Conservation (phyloP, 2,797 vertebrate genomes). For the Alexandromys oeconomus region DNA sequence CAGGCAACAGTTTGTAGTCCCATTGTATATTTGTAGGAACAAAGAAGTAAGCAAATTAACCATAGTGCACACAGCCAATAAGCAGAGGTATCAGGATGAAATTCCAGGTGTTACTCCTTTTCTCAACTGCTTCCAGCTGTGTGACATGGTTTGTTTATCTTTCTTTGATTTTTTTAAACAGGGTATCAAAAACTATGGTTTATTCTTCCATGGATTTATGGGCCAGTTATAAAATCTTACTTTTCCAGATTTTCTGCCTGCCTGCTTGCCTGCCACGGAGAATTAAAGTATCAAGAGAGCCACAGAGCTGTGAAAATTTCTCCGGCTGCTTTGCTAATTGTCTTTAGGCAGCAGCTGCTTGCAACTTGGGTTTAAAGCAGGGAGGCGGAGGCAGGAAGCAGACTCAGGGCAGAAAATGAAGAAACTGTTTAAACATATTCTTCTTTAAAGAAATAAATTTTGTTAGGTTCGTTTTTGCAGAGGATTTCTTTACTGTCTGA, state of each 20-base stretch:
- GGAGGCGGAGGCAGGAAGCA: background rate
- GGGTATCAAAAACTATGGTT: background rate
- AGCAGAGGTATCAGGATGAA: background rate
- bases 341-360: background rate
- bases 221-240: background rate
- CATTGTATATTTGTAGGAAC: background rate
- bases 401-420: conserved; percentile 16
- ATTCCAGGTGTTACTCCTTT: background rate
- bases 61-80: conserved; percentile 1
- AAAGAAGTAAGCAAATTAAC: conserved; percentile 36
- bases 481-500: background rate
- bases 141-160: background rate
- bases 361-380: background rate
- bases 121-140: conserved; percentile 31
- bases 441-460: conserved; percentile 42
- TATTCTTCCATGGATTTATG: conserved; percentile 29
- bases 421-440: conserved; percentile 41
- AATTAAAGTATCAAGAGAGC: background rate
- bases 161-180: background rate
- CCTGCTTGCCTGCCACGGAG: background rate
- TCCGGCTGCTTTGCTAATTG: background rate
- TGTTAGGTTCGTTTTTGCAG: background rate
- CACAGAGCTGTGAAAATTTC: background rate
- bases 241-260: conserved; percentile 27
- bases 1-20: background rate